Base-by-base conservation (phyloP, 1,140 invertebrate species). In the Spodoptera litura region DNA sequence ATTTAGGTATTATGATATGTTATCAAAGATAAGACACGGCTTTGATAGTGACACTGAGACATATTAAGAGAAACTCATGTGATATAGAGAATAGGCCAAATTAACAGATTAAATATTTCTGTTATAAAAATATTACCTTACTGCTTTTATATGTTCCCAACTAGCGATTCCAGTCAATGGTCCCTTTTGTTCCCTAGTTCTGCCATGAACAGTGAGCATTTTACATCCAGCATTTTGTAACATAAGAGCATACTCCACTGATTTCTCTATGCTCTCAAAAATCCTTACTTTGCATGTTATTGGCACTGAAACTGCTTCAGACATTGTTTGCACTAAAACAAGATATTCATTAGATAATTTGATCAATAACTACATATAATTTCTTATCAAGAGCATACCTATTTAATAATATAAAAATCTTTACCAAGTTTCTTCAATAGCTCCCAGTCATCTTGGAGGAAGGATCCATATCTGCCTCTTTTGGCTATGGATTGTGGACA, bases 401-500 rank as follows among this genome's bases (percentile, higher is more conserved):
- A 1, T 0, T 20, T 20, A 20, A 2, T 38, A 38, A 38, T 38
- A 44, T 9, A 44, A 10, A 44, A 44, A 6, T 8, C 71, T 9
- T 91, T 95, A 99, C 98, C 97, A 86, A 99, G 99, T 81, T 96
- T 95, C 78, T 95, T 89, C 12, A 99, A 92, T 31, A 99, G 94
- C 13, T 97, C 95, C 99, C 99, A 99, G 86, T 99, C 98, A 89
- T 99, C 98, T 95, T 99, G 98, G 11, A 99, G 95, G 94, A 98
- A 99, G 25, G 99, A 97, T 35, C 97, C 97, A 93, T 98, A 98
- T 92, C 96, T 96, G 35, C 98, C 98, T 86, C 98, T 95, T 90
- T 98, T 98, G 2, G 99, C 99, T 80, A 99, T 99, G 4, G 97
- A 97, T 94, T 99, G 99, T 0, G 99, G 99, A 95, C 99, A 99